Base-by-base conservation (phyloP, 2,888 invertebrate genomes). In the Aphodius sticticus region DNA sequence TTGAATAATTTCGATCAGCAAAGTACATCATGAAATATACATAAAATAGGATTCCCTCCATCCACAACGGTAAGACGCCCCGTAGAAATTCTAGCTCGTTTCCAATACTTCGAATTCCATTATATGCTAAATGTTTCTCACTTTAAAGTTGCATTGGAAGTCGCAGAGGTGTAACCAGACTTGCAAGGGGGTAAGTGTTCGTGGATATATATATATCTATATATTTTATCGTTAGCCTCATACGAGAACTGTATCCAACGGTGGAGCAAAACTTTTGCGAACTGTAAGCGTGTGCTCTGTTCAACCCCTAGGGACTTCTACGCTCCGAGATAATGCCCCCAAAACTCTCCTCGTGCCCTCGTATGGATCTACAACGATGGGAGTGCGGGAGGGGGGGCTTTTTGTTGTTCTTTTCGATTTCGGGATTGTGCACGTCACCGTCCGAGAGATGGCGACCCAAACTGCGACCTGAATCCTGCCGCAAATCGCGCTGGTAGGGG, bases 361-460 rank as follows among this genome's bases (percentile, higher is more conserved):
- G 9, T 53, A 53, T 9, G 53, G 53, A 26, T 53, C 53, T 53
- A 53, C 53, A 53, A 12, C 12, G 53, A 9, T 53, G 83, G 84
- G 77, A 78, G 85, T 82, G 35, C 71, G 36, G 74, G 74, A 86
- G 36, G 26, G 86, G 84, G 83, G 85, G 85, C 71, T 86, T 86
- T 86, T 86, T 86, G 87, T 87, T 87, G 87, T 86, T 87, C 87
- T 86, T 87, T 86, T 86, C 85, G 86, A 86, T 87, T 86, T 85
- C 82, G 84, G 82, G 53, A 53, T 53, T 53, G 53, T 12, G 53
- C 53, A 53, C 53, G 53, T 53, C 53, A 53, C 53, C 53, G 53
- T 53, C 53, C 53, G 12, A 53, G 53, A 53, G 9, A 79, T 84
- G 81, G 82, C 78, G 84, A 80, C 79, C 78, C 81, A 81, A 84